These are phyloP conservation scores for Apogon hyalosoma DNA, from an alignment of 2,797 vertebrate genomes.

Conservation along the genomic window DNA sequence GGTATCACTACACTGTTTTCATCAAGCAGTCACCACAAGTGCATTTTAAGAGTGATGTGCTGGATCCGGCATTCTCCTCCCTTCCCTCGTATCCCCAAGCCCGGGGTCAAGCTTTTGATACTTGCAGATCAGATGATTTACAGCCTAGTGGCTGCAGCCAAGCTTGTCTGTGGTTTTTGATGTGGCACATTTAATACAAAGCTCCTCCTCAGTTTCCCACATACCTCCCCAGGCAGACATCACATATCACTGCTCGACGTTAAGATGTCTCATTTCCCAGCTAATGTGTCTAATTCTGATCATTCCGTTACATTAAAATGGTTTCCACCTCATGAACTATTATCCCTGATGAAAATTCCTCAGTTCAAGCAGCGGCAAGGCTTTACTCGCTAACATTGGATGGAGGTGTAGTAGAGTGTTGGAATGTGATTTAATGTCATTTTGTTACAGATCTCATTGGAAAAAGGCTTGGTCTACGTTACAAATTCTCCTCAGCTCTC, in stretches of 20 bases:
- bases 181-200: slow-evolving; percentile 57
- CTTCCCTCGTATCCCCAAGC: background rate
- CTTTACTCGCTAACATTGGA: slow-evolving; percentile 7
- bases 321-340: slow-evolving; percentile 63
- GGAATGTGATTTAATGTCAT: slow-evolving; percentile 36
- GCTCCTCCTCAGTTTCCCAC: slow-evolving; percentile 18
- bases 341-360: slow-evolving; percentile 45
- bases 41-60: slow-evolving; percentile 8
- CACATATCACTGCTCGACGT: slow-evolving; percentile 52
- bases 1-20: slow-evolving; percentile 3
- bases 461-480: slow-evolving; percentile 22
- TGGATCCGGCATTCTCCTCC: slow-evolving; percentile 12
- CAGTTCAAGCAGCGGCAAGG: slow-evolving; percentile 54
- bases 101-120: slow-evolving; percentile 38
- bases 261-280: slow-evolving; percentile 70
- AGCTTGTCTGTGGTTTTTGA: slow-evolving; percentile 42
- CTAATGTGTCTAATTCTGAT: slow-evolving; percentile 73
- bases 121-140: slow-evolving; percentile 38
- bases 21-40: slow-evolving; percentile 19
- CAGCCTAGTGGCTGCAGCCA: slow-evolving; percentile 5
- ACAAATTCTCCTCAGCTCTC: slow-evolving; percentile 24
- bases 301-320: slow-evolving; percentile 45
- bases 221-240: slow-evolving; percentile 36
- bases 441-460: slow-evolving; percentile 33
- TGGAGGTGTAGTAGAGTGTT: slow-evolving; percentile 13